phyloP scores from a whole-genome alignment of 1,140 invertebrate species.

The Mercenaria mercenaria region DNA sequence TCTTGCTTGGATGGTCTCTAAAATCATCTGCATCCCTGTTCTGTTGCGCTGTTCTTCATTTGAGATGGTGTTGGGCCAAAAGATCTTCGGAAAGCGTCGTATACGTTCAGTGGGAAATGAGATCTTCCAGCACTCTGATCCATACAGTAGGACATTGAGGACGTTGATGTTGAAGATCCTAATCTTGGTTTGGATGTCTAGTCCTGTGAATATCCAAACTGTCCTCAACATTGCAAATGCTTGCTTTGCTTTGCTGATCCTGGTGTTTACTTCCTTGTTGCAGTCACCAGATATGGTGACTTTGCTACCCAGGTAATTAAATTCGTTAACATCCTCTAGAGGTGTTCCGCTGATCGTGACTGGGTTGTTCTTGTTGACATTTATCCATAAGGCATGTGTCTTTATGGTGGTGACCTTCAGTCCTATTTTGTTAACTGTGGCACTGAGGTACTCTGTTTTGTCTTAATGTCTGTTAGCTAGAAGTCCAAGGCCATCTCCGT shows the following conservation, averaged over 20 bases:
- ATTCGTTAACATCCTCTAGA: conserved; percentile 41
- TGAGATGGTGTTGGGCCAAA: too few relatives aligned
- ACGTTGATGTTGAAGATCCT: neutral
- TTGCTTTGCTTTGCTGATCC: neutral
- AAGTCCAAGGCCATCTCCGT: neutral
- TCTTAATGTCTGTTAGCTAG: conserved; percentile 22
- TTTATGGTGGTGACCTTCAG: conserved; percentile 32
- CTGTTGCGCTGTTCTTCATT: too few relatives aligned
- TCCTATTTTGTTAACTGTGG: conserved; percentile 6
- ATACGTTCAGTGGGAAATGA: neutral
- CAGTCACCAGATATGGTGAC: conserved; percentile 42
- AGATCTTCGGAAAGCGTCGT: neutral
- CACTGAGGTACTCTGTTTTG: conserved; percentile 3
- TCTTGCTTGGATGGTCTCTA: too few relatives aligned
- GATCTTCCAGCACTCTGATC: too few relatives aligned
- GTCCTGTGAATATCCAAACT: conserved; percentile 1
- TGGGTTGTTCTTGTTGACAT: neutral
- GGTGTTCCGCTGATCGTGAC: neutral
- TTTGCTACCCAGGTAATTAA: conserved; percentile 54
- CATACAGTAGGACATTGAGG: neutral
- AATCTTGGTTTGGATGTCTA: too few relatives aligned
- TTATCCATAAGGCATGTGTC: conserved; percentile 7
- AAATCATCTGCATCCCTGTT: neutral
- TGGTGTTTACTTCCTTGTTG: neutral
- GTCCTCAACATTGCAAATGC: too few relatives aligned